Conservation (phyloP, 2,888 invertebrate genomes). For the Tetragnatha montana region DNA sequence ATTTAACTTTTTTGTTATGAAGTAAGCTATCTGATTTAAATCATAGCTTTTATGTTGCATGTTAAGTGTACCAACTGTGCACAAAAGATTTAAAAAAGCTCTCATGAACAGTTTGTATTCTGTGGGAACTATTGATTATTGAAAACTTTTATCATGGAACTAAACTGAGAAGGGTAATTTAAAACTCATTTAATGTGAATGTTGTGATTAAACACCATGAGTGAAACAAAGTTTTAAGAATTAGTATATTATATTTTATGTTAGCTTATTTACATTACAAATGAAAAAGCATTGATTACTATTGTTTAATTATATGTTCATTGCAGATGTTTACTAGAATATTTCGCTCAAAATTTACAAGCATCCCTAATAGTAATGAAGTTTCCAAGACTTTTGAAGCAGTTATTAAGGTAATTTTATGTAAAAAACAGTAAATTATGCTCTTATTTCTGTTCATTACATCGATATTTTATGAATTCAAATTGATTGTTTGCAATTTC, state of each 20-base stretch:
- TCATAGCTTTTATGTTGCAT: too few species aligned
- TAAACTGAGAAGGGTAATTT: too few species aligned
- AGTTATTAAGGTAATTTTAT: slow-evolving; percentile 76
- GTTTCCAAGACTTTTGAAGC: slow-evolving; percentile 77
- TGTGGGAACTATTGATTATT: too few species aligned
- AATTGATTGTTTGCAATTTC: slow-evolving; percentile 73
- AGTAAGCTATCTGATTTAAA: too few species aligned
- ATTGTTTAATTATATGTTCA: not conserved
- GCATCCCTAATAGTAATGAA: slow-evolving; percentile 73
- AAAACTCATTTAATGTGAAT: too few species aligned
- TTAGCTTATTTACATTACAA: not conserved
- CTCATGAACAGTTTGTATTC: too few species aligned
- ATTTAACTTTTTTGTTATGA: too few species aligned
- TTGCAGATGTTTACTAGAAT: slow-evolving; percentile 88
- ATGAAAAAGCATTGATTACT: not conserved
- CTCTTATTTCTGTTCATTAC: not conserved
- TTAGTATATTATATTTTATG: not conserved
- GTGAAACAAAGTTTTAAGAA: not conserved
- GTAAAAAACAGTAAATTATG: not conserved
- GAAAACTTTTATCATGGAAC: too few species aligned
- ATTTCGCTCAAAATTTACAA: slow-evolving; percentile 78
- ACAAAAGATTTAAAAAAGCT: too few species aligned
- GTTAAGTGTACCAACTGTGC: too few species aligned
- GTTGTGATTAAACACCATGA: too few species aligned
- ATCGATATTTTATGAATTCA: not conserved